These are phyloP conservation scores for Potamarius usumacintae DNA, from an alignment of 2,113 vertebrate species.

Conservation along the genomic window DNA sequence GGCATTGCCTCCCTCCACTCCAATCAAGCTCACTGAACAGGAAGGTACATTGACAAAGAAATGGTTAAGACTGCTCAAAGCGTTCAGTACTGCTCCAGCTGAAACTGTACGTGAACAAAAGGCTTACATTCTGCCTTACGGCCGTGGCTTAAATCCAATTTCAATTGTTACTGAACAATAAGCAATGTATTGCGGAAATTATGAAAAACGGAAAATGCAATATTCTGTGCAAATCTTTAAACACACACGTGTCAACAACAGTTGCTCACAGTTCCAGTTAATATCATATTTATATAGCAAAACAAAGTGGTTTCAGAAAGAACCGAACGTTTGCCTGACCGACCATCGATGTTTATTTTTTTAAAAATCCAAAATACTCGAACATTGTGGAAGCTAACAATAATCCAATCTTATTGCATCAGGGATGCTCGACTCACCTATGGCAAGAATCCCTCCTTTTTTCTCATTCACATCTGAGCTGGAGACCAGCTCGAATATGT, in stretches of 20 bases:
- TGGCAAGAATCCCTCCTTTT: slow-evolving; percentile 97
- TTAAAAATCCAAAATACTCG: background rate
- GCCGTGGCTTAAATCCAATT: background rate
- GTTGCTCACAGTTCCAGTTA: background rate
- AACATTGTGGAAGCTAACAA: background rate
- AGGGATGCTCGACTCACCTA: slow-evolving; percentile 74
- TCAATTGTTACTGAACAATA: background rate
- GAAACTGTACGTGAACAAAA: background rate
- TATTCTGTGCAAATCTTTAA: background rate
- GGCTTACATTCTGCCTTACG: background rate
- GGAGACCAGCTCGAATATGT: slow-evolving; percentile 98
- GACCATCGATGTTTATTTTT: no score
- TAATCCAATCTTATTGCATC: background rate
- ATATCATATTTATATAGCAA: background rate
- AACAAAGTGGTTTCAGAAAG: background rate
- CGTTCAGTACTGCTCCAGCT: background rate
- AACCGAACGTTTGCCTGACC: background rate
- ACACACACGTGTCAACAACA: background rate
- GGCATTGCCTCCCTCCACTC: slow-evolving; percentile 95
- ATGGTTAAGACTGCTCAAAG: background rate
- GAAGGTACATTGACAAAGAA: background rate
- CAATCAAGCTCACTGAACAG: slow-evolving; percentile 90
- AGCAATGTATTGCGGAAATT: background rate
- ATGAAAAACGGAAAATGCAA: background rate
- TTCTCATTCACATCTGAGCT: slow-evolving; percentile 98